Evolutionary conservation across 1,140 invertebrate genomes (phyloP), one percentile per base, ranked within the genome.

Genomic region (Cryptotermes secundus): DNA sequence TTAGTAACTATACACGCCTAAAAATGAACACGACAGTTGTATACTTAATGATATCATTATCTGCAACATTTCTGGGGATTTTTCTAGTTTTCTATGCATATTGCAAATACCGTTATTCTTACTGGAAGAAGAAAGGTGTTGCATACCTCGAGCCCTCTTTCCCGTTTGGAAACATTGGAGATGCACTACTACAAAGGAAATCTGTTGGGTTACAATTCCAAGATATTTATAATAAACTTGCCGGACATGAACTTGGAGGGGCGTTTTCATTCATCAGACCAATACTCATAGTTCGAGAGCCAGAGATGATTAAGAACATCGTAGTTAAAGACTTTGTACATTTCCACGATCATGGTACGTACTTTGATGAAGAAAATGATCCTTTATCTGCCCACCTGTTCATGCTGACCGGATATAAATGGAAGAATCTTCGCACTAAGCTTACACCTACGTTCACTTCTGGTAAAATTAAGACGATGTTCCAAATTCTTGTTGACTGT

Each of bases 401-500:
- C 34, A 87, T 85, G 59, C 79, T 88, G 12, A 80, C 80, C n/a
- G 87, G 87, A 7, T 38, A 80, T 7, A 86, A 85, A 12, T 92
- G 91, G 91, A 90, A 88, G 82, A 10, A 82, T 12, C 36, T 92
- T 0, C 85, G 91, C 26, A 24, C 87, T 0, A 91, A 91, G 82
- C 59, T 91, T 0, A 89, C 90, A 2, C 91, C 91, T 1, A 88
- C 88, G 14, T 92, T 92, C 82, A 91, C 91, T 0, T 89, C 90
- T 0, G 90, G 90, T 22, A 92, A 92, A 87, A 84, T 92, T 10
- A 92, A 90, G 81, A 87, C 88, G 31, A 91, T 92, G 90, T 91
- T 91, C 85, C 88, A 89, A 84, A 86, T 90, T 2, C 85, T 91
- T 34, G 83, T 85, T 38, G 86, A 88, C 16, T 86, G 87, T 83